Conservation (phyloP, 2,888 invertebrate genomes). For the Resseliella maxima region DNA sequence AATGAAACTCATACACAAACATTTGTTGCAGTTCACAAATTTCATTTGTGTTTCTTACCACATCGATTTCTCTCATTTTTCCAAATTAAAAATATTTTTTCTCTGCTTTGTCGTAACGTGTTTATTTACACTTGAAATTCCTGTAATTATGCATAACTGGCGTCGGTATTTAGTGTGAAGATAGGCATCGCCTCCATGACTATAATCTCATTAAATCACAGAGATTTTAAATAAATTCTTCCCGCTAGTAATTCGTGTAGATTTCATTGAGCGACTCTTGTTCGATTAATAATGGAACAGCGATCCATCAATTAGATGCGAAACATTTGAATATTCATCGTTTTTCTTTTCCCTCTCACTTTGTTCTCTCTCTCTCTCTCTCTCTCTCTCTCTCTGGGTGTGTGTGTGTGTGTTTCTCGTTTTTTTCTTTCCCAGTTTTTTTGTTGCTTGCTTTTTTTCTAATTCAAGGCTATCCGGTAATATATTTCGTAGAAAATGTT, state of each 20-base stretch:
- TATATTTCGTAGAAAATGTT: not conserved
- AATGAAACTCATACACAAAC: too few relatives aligned
- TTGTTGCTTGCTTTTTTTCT: too few relatives aligned
- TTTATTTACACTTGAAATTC: constrained; percentile 29
- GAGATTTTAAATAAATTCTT: not conserved
- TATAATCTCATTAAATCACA: constrained; percentile 1
- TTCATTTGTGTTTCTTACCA: too few relatives aligned
- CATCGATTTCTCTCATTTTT: too few relatives aligned
- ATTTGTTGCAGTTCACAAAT: too few relatives aligned
- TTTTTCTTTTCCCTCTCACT: too few relatives aligned
- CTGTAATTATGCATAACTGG: not conserved
- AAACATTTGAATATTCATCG: not conserved
- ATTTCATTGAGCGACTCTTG: too few relatives aligned
- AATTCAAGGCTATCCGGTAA: not conserved
- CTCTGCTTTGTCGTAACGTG: not conserved
- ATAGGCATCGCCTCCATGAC: not conserved
- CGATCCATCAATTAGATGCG: not conserved
- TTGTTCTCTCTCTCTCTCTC: not conserved
- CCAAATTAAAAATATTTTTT: too few relatives aligned
- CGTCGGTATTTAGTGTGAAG: not conserved
- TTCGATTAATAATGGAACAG: not conserved
- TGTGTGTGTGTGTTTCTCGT: too few relatives aligned
- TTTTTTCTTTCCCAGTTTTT: too few relatives aligned
- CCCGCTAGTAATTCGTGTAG: too few relatives aligned
- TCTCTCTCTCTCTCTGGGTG: too few relatives aligned